These are phyloP conservation scores for Lasiurus borealis DNA, from an alignment of 2,113 vertebrate species.

Conservation along the genomic window DNA sequence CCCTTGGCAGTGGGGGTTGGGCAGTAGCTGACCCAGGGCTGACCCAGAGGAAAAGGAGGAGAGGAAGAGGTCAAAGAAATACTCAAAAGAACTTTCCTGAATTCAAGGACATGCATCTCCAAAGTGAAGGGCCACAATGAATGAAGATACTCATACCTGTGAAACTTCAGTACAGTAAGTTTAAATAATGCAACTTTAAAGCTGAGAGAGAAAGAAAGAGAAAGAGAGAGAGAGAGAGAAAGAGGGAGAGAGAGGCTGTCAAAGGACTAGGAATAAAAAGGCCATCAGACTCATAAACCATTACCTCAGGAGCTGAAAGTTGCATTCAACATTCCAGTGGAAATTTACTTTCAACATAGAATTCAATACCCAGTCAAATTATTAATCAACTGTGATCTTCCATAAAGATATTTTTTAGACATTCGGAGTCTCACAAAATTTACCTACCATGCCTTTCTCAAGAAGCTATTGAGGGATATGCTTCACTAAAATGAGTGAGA, in stretches of 20 bases:
- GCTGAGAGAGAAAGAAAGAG: not conserved
- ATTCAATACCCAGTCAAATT: not conserved
- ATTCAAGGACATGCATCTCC: not conserved
- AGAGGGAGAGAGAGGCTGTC: not conserved
- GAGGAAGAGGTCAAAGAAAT: not conserved
- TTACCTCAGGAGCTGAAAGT: not conserved
- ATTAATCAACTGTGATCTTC: not conserved
- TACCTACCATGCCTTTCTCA: not conserved
- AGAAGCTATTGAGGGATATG: not conserved
- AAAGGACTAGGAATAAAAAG: conserved; percentile 2
- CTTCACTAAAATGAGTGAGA: not conserved
- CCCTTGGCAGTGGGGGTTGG: no score
- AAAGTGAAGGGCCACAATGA: not conserved
- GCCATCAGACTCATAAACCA: not conserved
- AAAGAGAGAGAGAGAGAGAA: not conserved
- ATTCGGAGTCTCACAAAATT: not conserved
- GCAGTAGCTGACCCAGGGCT: no score
- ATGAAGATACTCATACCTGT: not conserved
- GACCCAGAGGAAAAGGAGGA: not conserved
- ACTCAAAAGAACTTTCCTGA: not conserved
- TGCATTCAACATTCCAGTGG: not conserved
- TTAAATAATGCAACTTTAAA: not conserved
- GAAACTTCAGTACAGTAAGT: not conserved
- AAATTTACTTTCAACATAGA: conserved; percentile 12
- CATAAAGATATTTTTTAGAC: conserved; percentile 12